Evolutionary conservation across 2,113 vertebrate species (phyloP).

Genomic region (Antechinus flavipes): DNA sequence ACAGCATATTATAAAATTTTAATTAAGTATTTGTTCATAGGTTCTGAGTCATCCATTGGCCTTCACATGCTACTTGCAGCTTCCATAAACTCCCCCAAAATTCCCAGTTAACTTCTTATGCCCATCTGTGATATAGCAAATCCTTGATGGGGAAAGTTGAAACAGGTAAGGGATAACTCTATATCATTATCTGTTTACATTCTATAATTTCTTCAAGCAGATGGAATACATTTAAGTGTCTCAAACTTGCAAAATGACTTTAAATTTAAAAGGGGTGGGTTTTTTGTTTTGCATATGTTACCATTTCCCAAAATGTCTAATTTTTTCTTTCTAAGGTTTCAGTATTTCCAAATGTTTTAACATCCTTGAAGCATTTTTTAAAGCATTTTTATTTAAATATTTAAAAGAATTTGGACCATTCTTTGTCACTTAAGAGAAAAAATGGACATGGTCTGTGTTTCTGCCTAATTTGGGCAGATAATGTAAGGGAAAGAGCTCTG

Average conservation of each 20-base stretch:
- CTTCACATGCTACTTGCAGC: neutral
- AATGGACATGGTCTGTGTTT: neutral
- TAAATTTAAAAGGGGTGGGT: neutral
- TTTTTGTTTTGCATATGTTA: neutral
- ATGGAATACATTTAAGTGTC: neutral
- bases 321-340: neutral
- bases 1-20: neutral
- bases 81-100: neutral
- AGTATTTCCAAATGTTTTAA: neutral
- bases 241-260: neutral
- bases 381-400: neutral
- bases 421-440: neutral
- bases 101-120: neutral
- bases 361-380: neutral
- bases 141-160: neutral
- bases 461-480: neutral
- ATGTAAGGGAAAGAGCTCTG: neutral
- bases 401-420: neutral
- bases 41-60: neutral
- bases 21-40: neutral
- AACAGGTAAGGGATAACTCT: neutral
- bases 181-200: neutral
- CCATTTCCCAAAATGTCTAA: neutral
- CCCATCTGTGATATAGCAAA: neutral
- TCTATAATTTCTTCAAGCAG: neutral